Evolutionary conservation across 2,113 vertebrate species (phyloP).

Genomic region (Xerus inauris): DNA sequence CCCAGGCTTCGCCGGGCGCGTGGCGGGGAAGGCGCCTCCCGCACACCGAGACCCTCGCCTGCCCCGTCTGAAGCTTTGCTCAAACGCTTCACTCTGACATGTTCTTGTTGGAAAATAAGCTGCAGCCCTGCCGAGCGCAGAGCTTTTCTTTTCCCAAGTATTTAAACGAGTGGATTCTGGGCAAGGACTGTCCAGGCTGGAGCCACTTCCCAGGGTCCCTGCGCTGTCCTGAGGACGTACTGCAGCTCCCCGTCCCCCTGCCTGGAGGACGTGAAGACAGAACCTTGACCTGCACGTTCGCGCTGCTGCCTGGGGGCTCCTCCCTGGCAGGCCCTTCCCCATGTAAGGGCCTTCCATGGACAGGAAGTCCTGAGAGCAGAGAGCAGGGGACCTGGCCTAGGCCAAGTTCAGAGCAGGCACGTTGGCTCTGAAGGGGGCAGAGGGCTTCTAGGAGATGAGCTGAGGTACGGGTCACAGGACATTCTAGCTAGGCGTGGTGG

Average conservation of each 20-base stretch:
- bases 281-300: too few species aligned
- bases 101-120: slow-evolving; percentile 55
- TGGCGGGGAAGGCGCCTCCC: slow-evolving; percentile 25
- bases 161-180: slow-evolving; percentile 55
- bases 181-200: background rate
- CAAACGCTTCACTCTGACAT: slow-evolving; percentile 33
- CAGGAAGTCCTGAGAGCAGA: too few species aligned
- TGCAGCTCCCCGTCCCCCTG: background rate
- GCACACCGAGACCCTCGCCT: slow-evolving; percentile 51
- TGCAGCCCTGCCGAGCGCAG: background rate
- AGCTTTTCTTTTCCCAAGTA: background rate
- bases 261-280: too few species aligned
- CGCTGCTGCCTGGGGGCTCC: too few species aligned
- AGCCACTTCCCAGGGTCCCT: background rate
- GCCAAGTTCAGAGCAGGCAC: too few species aligned
- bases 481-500: too few species aligned
- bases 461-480: background rate
- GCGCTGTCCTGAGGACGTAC: background rate
- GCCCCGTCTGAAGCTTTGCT: slow-evolving; percentile 67
- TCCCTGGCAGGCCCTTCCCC: background rate
- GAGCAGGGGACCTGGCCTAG: background rate
- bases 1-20: too few species aligned
- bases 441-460: background rate
- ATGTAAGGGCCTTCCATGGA: too few species aligned
- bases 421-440: background rate